Conservation (phyloP, 2,888 invertebrate species). For the Eustalomyia histrio region DNA sequence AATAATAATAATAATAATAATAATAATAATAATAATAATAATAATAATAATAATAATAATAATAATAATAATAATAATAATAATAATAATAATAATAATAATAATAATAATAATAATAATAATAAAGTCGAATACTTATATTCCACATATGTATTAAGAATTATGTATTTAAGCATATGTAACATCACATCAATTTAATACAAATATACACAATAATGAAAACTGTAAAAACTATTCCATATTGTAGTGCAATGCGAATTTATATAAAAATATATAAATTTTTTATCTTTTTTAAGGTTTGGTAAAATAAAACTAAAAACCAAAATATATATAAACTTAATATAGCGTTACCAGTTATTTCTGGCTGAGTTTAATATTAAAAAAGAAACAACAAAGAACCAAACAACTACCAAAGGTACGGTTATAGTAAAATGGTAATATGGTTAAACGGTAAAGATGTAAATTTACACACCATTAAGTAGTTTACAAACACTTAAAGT, state of each 20-base stretch:
- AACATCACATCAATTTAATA: conserved; percentile 40
- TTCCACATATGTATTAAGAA: background rate
- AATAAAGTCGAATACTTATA: background rate
- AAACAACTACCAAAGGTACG: conserved; percentile 33
- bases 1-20: too few relatives aligned
- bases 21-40: too few relatives aligned
- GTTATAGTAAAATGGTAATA: conserved; percentile 54
- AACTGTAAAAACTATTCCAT: conserved; percentile 14
- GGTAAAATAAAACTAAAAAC: background rate
- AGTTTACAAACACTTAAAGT: conserved; percentile 72
- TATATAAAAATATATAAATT: too few relatives aligned
- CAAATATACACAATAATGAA: conserved; percentile 8
- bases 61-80: too few relatives aligned
- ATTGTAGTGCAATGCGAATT: conserved; percentile 39
- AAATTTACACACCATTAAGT: conserved; percentile 78
- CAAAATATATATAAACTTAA: conserved; percentile 29
- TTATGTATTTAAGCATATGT: conserved; percentile 26
- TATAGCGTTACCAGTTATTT: conserved; percentile 38
- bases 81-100: too few relatives aligned
- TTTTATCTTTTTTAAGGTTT: background rate
- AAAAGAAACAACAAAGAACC: background rate
- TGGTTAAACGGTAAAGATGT: conserved; percentile 60
- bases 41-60: too few relatives aligned
- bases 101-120: too few relatives aligned
- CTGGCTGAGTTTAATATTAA: conserved; percentile 26